Evolutionary conservation across 2,888 invertebrate species (phyloP).

Genomic region (Pocota personata): DNA sequence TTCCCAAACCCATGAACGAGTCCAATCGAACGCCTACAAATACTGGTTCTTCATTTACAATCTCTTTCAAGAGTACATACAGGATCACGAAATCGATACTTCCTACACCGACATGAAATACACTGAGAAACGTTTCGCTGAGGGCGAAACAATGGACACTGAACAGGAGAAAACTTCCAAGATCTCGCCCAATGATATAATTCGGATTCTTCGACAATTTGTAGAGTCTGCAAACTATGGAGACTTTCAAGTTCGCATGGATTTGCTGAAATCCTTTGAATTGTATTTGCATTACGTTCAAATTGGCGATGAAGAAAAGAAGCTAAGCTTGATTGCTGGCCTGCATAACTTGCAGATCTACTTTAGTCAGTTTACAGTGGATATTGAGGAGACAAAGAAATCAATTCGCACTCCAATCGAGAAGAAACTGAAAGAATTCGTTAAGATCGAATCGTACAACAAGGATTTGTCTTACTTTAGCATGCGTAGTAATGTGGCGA

Average conservation of each 20-base stretch:
- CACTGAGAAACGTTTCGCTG: slow-evolving; percentile 78
- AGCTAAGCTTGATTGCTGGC: slow-evolving; percentile 84
- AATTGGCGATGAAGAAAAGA: slow-evolving; percentile 76
- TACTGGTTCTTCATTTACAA: slow-evolving; percentile 96
- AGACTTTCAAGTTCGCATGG: slow-evolving; percentile 91
- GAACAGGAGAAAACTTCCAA: slow-evolving; percentile 75
- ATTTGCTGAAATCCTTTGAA: slow-evolving; percentile 91
- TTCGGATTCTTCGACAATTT: slow-evolving; percentile 89
- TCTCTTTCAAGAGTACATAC: slow-evolving; percentile 86
- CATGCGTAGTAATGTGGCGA: slow-evolving; percentile 93
- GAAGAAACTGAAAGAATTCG: slow-evolving; percentile 95
- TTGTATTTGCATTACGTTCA: slow-evolving; percentile 88
- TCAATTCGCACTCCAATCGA: slow-evolving; percentile 92
- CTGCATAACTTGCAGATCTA: slow-evolving; percentile 93
- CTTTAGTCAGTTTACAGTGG: slow-evolving; percentile 90
- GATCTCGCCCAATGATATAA: slow-evolving; percentile 77
- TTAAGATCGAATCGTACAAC: slow-evolving; percentile 97
- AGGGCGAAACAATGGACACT: slow-evolving; percentile 76
- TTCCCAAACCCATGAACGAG: slow-evolving; percentile 86
- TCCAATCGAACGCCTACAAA: slow-evolving; percentile 88
- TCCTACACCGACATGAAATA: slow-evolving; percentile 77
- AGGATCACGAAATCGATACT: slow-evolving; percentile 77
- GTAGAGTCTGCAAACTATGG: slow-evolving; percentile 92
- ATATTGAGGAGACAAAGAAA: slow-evolving; percentile 87
- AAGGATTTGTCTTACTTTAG: slow-evolving; percentile 97